Evolutionary conservation across 2,113 vertebrate genomes (phyloP).

Genomic region (Vulpes lagopus): DNA sequence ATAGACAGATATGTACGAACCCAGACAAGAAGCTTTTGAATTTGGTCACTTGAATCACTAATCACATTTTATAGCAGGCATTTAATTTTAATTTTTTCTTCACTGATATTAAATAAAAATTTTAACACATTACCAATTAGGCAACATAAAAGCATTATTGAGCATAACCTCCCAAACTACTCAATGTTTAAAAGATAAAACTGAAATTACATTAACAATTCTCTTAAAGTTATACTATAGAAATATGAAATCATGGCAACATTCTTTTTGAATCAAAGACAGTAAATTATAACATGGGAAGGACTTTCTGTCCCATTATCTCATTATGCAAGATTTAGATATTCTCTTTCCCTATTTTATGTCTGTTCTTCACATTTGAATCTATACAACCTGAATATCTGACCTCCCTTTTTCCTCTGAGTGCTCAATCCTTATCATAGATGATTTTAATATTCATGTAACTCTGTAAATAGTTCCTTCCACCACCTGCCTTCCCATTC

Average conservation of each 20-base stretch:
- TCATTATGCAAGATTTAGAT: background rate
- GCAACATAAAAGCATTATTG: slow-evolving; percentile 71
- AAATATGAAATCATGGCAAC: slow-evolving; percentile 59
- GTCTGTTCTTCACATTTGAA: background rate
- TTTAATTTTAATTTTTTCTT: slow-evolving; percentile 75
- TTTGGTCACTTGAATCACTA: slow-evolving; percentile 59
- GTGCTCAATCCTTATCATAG: background rate
- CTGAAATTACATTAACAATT: slow-evolving; percentile 55
- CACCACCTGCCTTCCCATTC: background rate
- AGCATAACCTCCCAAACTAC: slow-evolving; percentile 12
- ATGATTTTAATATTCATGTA: slow-evolving; percentile 21
- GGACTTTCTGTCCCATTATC: background rate
- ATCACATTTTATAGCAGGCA: slow-evolving; percentile 72
- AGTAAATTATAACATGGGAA: background rate
- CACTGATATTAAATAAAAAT: slow-evolving; percentile 71
- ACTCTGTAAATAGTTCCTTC: background rate
- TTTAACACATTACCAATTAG: slow-evolving; percentile 71
- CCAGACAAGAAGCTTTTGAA: background rate
- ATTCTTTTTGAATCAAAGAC: slow-evolving; percentile 33
- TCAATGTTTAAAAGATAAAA: slow-evolving; percentile 66
- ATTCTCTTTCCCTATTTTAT: background rate
- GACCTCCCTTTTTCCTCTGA: background rate
- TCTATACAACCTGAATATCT: background rate
- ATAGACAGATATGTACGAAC: background rate
- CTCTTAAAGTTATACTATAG: slow-evolving; percentile 32